Percentiles rank a stretch among this genome's conserved stretches.
phyloP scores from a whole-genome alignment of 2,113 vertebrate genomes.

The Malurus cyaneus region DNA sequence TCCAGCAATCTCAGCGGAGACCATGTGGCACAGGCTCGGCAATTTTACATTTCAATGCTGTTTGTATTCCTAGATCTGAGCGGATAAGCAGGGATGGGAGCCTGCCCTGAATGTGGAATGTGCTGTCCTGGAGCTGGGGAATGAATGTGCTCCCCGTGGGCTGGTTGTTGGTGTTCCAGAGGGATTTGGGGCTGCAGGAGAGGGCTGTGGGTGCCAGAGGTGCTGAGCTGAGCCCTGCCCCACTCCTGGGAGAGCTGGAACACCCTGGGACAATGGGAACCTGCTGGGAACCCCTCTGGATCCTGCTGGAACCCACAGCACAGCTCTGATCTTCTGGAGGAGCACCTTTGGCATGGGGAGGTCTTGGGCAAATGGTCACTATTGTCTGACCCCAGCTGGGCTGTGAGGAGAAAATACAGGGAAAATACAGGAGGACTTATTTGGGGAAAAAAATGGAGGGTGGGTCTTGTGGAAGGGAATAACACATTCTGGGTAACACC shows the following conservation, averaged over 20 bases:
- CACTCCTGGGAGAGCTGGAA: too few relatives aligned
- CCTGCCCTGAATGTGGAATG: constrained; percentile 10
- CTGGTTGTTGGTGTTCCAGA: background rate
- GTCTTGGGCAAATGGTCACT: background rate
- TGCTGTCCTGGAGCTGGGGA: background rate
- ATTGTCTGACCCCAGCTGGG: background rate
- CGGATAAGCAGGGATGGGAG: background rate
- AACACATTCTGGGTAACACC: background rate
- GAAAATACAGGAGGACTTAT: background rate
- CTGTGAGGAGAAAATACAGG: background rate
- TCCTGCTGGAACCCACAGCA: background rate
- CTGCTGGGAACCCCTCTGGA: background rate
- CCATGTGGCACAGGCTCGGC: background rate
- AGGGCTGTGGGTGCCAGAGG: background rate
- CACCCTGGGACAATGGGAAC: too few relatives aligned
- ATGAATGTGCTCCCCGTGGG: background rate
- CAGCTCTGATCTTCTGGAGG: background rate
- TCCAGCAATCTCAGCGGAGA: constrained; percentile 42
- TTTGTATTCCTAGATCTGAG: constrained; percentile 41
- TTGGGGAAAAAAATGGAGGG: background rate
- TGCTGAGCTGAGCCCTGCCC: background rate
- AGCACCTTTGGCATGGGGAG: background rate
- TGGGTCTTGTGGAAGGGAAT: background rate
- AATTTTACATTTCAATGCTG: constrained; percentile 43
- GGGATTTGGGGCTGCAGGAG: background rate